Conservation (phyloP, 2,888 invertebrate genomes). For the Gandaritis pyraliata region DNA sequence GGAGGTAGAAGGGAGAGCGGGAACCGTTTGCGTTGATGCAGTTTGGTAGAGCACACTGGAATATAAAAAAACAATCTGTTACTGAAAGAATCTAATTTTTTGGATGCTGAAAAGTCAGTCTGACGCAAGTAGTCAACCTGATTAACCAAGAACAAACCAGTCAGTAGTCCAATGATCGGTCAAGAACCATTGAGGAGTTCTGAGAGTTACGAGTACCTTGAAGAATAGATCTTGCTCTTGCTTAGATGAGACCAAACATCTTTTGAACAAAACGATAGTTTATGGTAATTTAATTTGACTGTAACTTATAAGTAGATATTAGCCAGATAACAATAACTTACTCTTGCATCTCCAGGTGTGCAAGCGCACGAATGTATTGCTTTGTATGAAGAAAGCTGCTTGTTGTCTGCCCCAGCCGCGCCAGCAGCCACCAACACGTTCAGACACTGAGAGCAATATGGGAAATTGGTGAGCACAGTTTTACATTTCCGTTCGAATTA, state of each 20-base stretch:
- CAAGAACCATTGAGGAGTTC: too few relatives aligned
- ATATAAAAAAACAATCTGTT: conserved; percentile 31
- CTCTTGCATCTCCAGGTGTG: conserved; percentile 73
- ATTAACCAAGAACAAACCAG: too few relatives aligned
- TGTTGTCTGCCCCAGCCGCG: conserved; percentile 78
- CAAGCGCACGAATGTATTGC: conserved; percentile 79
- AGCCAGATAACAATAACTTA: conserved; percentile 55
- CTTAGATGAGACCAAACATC: too few relatives aligned
- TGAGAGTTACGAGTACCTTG: too few relatives aligned
- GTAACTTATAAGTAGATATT: too few relatives aligned
- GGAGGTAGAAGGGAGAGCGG: conserved; percentile 89
- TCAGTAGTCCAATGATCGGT: too few relatives aligned
- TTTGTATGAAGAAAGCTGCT: conserved; percentile 75
- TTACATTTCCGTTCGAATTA: too few relatives aligned
- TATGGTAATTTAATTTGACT: too few relatives aligned
- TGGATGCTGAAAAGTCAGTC: too few relatives aligned
- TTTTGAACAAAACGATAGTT: too few relatives aligned
- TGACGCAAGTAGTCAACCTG: too few relatives aligned
- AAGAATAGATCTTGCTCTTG: too few relatives aligned
- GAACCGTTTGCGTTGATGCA: conserved; percentile 78
- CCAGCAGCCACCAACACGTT: conserved; percentile 93
- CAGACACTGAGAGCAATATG: conserved; percentile 85
- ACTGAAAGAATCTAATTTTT: neutral
- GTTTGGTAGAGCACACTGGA: conserved; percentile 82
- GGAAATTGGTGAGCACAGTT: neutral